These are phyloP conservation scores for Creontiades dilutus DNA, from an alignment of 2,888 invertebrate species.

Conservation along the genomic window DNA sequence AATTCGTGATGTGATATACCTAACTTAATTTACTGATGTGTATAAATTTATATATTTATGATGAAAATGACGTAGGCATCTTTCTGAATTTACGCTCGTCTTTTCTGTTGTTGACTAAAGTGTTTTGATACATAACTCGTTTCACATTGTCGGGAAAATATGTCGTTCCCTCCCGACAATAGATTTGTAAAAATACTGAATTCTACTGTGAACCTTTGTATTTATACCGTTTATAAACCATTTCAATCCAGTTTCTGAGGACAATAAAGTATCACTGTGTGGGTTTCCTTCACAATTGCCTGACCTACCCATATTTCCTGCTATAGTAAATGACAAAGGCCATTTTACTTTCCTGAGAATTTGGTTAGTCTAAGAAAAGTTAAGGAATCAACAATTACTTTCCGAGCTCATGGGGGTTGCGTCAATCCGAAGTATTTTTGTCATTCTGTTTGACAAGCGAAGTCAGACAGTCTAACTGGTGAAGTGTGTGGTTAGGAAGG, in stretches of 20 bases:
- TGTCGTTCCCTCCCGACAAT: too few relatives aligned
- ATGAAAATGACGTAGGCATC: conserved; percentile 13
- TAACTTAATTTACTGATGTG: conserved; percentile 61
- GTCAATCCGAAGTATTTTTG: too few relatives aligned
- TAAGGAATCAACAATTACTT: too few relatives aligned
- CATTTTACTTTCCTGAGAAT: too few relatives aligned
- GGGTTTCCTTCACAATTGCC: background rate
- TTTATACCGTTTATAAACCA: background rate
- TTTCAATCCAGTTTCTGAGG: background rate
- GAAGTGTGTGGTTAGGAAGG: too few relatives aligned
- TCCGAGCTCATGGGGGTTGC: too few relatives aligned
- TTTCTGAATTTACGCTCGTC: conserved; percentile 21
- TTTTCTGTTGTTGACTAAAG: background rate
- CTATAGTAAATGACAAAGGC: too few relatives aligned
- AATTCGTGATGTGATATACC: conserved; percentile 65
- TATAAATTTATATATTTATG: conserved; percentile 65
- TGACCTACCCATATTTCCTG: background rate
- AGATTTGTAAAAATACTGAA: background rate
- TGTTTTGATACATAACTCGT: background rate
- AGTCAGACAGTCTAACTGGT: too few relatives aligned
- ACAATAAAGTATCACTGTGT: background rate
- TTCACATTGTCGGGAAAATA: too few relatives aligned
- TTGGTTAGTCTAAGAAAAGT: too few relatives aligned
- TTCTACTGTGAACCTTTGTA: background rate
- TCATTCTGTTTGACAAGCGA: too few relatives aligned